Conservation (phyloP, 2,888 invertebrate genomes). For the Cyclophora punctaria region DNA sequence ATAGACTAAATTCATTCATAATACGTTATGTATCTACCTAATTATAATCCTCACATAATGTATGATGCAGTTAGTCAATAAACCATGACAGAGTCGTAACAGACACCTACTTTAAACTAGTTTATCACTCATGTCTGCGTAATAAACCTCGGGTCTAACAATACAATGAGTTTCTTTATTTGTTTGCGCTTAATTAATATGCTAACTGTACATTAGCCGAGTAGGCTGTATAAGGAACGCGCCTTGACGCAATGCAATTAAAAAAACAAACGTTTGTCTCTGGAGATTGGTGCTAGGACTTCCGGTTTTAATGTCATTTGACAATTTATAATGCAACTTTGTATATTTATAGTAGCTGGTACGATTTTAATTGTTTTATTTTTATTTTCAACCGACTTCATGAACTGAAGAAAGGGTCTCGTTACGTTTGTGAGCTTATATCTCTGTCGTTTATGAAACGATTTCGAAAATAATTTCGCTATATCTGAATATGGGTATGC, state of each 20-base stretch:
- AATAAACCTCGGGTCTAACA: constrained; percentile 3
- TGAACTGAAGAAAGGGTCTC: background rate
- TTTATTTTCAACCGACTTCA: no score
- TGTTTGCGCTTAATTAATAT: constrained; percentile 15
- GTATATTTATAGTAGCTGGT: no score
- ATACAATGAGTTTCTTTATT: constrained; percentile 2
- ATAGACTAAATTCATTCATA: no score
- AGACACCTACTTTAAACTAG: constrained; percentile 9
- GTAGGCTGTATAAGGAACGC: constrained; percentile 13
- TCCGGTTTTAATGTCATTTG: constrained; percentile 26
- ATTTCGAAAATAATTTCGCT: no score
- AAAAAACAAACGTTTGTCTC: constrained; percentile 27
- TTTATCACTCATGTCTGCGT: constrained; percentile 12
- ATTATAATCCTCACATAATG: no score
- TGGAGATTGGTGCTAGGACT: constrained; percentile 39
- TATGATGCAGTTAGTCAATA: constrained; percentile 13
- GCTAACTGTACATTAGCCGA: constrained; percentile 12
- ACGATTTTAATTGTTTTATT: no score
- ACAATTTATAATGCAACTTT: no score
- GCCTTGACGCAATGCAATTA: constrained; percentile 6
- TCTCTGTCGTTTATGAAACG: background rate
- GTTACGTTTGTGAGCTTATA: background rate
- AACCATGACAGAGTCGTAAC: constrained; percentile 20
- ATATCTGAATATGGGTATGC: no score
- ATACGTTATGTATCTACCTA: no score